Evolutionary conservation across 2,797 vertebrate genomes (phyloP), one percentile per base, ranked within the genome.

Genomic region (Phoeniculus purpureus): DNA sequence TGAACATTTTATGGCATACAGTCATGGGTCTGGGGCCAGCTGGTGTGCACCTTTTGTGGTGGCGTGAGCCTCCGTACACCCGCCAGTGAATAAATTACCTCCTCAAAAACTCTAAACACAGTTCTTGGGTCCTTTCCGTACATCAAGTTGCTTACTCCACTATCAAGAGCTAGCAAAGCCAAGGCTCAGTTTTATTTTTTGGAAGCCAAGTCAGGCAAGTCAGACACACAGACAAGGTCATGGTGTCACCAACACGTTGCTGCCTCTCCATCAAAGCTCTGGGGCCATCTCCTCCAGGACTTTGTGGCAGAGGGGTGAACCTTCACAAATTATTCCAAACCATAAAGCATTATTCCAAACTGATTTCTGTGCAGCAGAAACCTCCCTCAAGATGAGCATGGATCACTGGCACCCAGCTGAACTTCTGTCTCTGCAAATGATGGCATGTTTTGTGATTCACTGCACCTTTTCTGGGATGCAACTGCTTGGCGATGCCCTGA

Each of bases 311-410:
- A 51, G 14, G 8, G 7, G 29, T 5, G 2, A 89, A 87, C 13
- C 40, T 29, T 65, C 55, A 48, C n/a, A 25, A 25, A 31, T 31
- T 52, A 56, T 45, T 17, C 25, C 60, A 43, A 77, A 62, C 48
- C n/a, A 32, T 43, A 81, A 89, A 94, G 37, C 32, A 21, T 43
- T 75, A 45, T 25, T n/a, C 27, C 26, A 83, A 81, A 70, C 23
- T 31, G 31, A 65, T 47, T 87, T 87, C 16, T 6, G 1, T 27
- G 56, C 47, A 58, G 59, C 29, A 76, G 19, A 74, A 85, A 50
- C 8, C 48, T 68, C 34, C 56, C 52, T 50, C 9, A 32, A 65
- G 56, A 22, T 65, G 59, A 54, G 8, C 22, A 60, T 0, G 0
- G 40, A 67, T 71, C 78, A 29, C 64, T 54, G 40, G 31, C 48